A percentile compares a stretch with the other conserved stretches of the same genome.
Evolutionary conservation across 1,140 invertebrate species (phyloP).

Genomic region (Halyomorpha halys): DNA sequence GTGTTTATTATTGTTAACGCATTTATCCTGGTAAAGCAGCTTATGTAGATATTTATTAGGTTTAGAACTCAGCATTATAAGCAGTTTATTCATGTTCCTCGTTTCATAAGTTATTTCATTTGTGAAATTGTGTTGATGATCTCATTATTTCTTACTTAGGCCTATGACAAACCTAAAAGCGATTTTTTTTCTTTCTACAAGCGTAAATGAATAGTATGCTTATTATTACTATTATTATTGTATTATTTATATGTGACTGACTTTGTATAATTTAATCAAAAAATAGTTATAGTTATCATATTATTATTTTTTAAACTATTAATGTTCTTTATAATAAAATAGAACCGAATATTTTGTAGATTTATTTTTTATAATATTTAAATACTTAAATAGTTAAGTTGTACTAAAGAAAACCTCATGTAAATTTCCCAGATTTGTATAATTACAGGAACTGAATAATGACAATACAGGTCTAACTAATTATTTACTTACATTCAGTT

Average conservation of each 20-base stretch:
- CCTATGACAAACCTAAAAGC: background rate
- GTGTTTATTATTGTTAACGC: background rate
- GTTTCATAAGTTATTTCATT: constrained; percentile 14
- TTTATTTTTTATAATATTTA: constrained; percentile 6
- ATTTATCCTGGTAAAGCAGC: constrained; percentile 8
- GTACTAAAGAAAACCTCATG: background rate
- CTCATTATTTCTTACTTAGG: constrained; percentile 17
- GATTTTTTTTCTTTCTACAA: background rate
- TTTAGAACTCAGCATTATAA: constrained; percentile 9
- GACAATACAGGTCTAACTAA: constrained; percentile 14
- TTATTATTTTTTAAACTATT: too few relatives aligned
- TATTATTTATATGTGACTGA: constrained; percentile 10
- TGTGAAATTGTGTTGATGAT: constrained; percentile 1
- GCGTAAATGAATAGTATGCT: too few relatives aligned
- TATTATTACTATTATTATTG: too few relatives aligned
- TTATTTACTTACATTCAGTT: constrained; percentile 6
- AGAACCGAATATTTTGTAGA: constrained; percentile 10
- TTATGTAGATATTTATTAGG: background rate
- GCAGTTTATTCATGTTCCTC: constrained; percentile 15
- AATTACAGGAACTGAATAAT: constrained; percentile 15
- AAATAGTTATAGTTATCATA: constrained; percentile 7
- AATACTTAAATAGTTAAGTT: background rate
- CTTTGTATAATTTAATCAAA: constrained; percentile 14
- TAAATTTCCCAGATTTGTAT: background rate
- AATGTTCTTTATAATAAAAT: too few relatives aligned